These are phyloP conservation scores for Drosophila sp. DNA, from an alignment of 1,140 invertebrate genomes.

Conservation along the genomic window DNA sequence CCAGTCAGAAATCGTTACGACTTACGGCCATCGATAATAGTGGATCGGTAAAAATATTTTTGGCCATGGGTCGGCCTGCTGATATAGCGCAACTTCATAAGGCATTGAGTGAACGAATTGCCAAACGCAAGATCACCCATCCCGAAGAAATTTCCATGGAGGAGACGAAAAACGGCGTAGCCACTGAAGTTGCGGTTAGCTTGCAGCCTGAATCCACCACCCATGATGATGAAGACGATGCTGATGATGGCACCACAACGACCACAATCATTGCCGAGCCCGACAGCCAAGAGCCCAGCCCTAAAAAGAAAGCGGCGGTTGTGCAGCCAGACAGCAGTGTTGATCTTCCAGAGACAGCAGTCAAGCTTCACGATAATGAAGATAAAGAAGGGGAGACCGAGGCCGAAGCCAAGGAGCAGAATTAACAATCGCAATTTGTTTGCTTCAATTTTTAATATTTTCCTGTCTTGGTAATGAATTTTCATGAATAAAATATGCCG, in stretches of 20 bases:
- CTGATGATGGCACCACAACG: constrained; percentile 24
- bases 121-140: constrained; percentile 83
- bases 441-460: neutral
- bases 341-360: constrained; percentile 35
- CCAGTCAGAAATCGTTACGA: constrained; percentile 93
- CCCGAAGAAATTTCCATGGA: constrained; percentile 68
- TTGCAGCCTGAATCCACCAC: constrained; percentile 65
- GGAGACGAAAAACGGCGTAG: constrained; percentile 63
- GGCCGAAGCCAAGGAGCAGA: constrained; percentile 59
- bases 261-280: constrained; percentile 49
- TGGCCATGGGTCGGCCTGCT: constrained; percentile 91
- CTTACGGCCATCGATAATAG: constrained; percentile 94
- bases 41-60: constrained; percentile 92
- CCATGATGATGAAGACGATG: constrained; percentile 66
- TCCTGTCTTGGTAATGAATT: constrained; percentile 12
- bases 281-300: constrained; percentile 73
- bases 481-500: constrained; percentile 12
- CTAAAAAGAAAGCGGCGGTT: constrained; percentile 71
- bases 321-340: constrained; percentile 64
- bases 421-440: constrained; percentile 27
- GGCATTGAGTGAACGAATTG: constrained; percentile 87
- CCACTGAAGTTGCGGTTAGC: constrained; percentile 45
- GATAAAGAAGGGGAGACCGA: constrained; percentile 52
- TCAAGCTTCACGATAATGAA: constrained; percentile 29
- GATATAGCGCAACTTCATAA: constrained; percentile 90